These are phyloP conservation scores for Erithacus rubecula DNA, from an alignment of 2,797 vertebrate genomes.

Conservation along the genomic window DNA sequence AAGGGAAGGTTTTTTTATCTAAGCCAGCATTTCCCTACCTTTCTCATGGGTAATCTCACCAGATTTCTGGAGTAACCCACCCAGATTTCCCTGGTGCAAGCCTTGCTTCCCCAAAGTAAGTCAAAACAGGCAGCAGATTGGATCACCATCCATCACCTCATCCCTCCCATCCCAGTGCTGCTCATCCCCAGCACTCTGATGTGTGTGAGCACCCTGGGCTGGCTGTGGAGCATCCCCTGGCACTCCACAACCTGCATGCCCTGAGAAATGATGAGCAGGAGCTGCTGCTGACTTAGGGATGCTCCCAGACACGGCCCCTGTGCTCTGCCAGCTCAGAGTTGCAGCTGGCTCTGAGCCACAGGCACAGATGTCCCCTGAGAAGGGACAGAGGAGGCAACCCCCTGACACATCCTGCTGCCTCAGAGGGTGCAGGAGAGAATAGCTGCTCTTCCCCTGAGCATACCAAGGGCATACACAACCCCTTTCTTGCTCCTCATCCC, in stretches of 20 bases:
- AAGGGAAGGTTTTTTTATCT: not conserved
- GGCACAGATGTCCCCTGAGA: not conserved
- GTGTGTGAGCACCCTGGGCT: not conserved
- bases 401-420: not conserved
- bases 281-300: not conserved
- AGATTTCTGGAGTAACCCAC: not conserved
- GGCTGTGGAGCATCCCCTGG: not conserved
- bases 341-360: not conserved
- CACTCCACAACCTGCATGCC: not conserved
- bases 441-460: not conserved
- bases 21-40: not conserved
- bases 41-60: not conserved
- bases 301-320: not conserved
- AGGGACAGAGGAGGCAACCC: not conserved
- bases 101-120: not conserved
- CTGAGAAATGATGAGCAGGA: not conserved
- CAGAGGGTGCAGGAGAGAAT: not conserved
- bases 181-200: not conserved
- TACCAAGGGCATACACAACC: not conserved
- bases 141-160: not conserved
- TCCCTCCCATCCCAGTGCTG: not conserved
- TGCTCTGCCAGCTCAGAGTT: not conserved
- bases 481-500: not conserved
- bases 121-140: accelerated
- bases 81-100: not conserved